Conservation (phyloP, 1,140 invertebrate genomes). For the Reticulitermes speratus region DNA sequence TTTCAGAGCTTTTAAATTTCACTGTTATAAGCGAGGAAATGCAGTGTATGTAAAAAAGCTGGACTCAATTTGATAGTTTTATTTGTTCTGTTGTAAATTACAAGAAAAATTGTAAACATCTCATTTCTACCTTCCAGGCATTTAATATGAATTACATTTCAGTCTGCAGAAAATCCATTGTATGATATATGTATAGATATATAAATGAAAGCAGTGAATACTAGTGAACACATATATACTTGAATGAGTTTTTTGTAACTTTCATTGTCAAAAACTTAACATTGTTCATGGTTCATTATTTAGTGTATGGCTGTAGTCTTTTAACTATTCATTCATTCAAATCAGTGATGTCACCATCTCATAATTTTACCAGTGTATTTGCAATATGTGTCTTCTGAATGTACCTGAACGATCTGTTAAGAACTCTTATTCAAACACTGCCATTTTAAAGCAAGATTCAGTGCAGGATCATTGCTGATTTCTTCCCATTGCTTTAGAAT, state of each 20-base stretch:
- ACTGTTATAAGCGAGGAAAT: neutral
- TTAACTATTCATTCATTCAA: neutral
- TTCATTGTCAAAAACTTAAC: neutral
- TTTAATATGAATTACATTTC: neutral
- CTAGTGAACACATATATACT: neutral
- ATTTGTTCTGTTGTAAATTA: neutral
- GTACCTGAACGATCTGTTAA: neutral
- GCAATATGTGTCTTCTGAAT: neutral
- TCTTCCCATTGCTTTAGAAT: neutral
- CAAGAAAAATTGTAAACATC: neutral
- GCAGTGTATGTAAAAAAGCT: neutral
- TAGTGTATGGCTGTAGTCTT: neutral
- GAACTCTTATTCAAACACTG: neutral
- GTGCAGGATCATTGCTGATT: too few relatives aligned
- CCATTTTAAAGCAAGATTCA: neutral
- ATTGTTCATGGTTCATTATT: slow-evolving; percentile 1
- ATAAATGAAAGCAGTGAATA: neutral
- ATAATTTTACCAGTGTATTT: neutral
- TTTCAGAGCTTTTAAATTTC: neutral
- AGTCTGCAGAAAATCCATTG: neutral
- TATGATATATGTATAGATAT: neutral
- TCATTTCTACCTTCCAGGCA: neutral
- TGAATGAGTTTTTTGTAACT: too few relatives aligned
- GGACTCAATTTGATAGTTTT: neutral
- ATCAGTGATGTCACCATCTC: neutral